Evolutionary conservation across 2,888 invertebrate genomes (phyloP), one percentile per base, ranked within the genome.

Genomic region (Drosophila colorata): DNA sequence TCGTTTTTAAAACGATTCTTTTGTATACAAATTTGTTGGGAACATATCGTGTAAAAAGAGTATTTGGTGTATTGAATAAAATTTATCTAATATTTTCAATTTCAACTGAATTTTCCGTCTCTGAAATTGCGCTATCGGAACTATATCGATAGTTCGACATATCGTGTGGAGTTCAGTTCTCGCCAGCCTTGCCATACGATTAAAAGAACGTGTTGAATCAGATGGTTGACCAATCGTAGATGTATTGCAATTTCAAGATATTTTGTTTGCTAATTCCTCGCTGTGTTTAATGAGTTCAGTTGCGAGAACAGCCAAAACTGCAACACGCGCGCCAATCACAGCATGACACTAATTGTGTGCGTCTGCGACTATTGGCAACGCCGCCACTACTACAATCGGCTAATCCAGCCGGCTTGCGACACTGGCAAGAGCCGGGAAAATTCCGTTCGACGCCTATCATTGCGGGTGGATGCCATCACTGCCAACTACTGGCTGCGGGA

Each of bases 401-500:
- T 47, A 7, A 43, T 63, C 55, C 58, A 47, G 41, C 40, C 57
- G 47, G 51, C 25, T 7, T 53, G 23, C n/a, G 49, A 46, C 41
- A 33, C 47, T 33, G 70, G 52, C 14, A 52, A 5, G 2, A 23
- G 13, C 7, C 38, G 28, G 2, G 25, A 49, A 8, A 71, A 64
- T 16, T 4, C 40, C 7, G 13, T 80, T n/a, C 76, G 77, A 5
- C 80, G 90, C 3, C 55, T 82, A 4, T 40, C 31, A 28, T 47
- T 86, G n/a, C 23, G 70, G 6, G 38, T 90, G 7, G 90, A 91
- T 74, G 90, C 88, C 28, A 90, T 90, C 20, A 76, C 49, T 37
- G 87, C 79, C 8, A 82, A 83, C 58, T 91, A 90, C 67, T 80
- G 80, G 51, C 55, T 91, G 31, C 80, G 85, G 1, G 91, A 92